phyloP scores from a whole-genome alignment of 2,888 invertebrate genomes.

The Ornithoptera priamus region DNA sequence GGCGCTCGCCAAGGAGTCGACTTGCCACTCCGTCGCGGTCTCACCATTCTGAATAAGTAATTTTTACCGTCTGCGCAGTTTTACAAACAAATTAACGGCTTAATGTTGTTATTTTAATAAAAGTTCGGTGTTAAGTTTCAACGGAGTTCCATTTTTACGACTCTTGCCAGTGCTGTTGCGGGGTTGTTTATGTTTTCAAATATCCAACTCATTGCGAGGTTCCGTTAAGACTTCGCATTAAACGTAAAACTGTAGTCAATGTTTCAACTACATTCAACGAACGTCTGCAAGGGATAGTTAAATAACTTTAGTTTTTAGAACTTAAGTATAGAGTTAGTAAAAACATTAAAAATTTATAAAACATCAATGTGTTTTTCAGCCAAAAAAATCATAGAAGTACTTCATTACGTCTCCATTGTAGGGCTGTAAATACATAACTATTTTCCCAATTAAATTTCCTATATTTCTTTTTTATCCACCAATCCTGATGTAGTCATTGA shows the following conservation, averaged over 20 bases:
- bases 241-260: slow-evolving; percentile 28
- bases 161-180: slow-evolving; percentile 57
- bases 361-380: not conserved
- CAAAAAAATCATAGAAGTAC: too few species aligned
- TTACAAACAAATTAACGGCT: slow-evolving; percentile 78
- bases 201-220: slow-evolving; percentile 40
- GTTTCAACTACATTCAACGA: slow-evolving; percentile 22
- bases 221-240: slow-evolving; percentile 30
- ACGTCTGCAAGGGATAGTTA: slow-evolving; percentile 16
- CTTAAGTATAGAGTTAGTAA: not conserved
- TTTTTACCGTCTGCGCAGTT: slow-evolving; percentile 76
- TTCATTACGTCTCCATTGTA: too few species aligned
- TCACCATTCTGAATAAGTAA: slow-evolving; percentile 73
- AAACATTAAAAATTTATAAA: not conserved
- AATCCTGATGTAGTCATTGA: too few species aligned
- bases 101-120: slow-evolving; percentile 78
- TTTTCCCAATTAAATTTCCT: too few species aligned
- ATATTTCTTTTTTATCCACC: too few species aligned
- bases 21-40: slow-evolving; percentile 57
- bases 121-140: slow-evolving; percentile 67
- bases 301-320: slow-evolving; percentile 23
- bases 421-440: too few species aligned
- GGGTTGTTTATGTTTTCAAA: slow-evolving; percentile 64
- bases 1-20: slow-evolving; percentile 60
- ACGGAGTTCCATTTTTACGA: slow-evolving; percentile 71